These are phyloP conservation scores for Electrona antarctica DNA, from an alignment of 2,113 vertebrate genomes.

Conservation along the genomic window DNA sequence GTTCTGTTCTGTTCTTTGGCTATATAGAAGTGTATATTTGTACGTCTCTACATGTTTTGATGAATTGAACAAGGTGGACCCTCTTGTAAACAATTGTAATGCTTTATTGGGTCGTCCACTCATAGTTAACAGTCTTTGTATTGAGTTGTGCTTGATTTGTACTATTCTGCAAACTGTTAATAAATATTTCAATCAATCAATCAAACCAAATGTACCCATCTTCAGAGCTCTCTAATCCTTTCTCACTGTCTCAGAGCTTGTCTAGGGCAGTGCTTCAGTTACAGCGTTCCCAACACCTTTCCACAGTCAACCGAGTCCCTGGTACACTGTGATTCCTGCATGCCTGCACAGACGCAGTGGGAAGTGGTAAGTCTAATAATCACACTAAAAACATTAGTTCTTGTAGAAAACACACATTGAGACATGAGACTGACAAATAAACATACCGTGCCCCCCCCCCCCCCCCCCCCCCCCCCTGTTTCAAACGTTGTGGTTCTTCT, in stretches of 20 bases:
- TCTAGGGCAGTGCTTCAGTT: slow-evolving; percentile 98
- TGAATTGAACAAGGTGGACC: no score
- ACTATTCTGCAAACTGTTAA: no score
- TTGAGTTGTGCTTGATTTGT: no score
- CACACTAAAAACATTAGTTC: slow-evolving; percentile 30
- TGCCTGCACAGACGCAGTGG: slow-evolving; percentile 96
- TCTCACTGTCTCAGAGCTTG: slow-evolving; percentile 85
- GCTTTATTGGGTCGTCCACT: no score
- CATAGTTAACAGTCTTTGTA: no score
- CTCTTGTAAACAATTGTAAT: no score
- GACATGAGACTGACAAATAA: slow-evolving; percentile 14
- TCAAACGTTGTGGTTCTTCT: slow-evolving; percentile 1
- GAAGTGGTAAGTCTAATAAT: slow-evolving; percentile 91
- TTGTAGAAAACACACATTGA: slow-evolving; percentile 37
- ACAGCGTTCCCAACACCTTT: slow-evolving; percentile 99
- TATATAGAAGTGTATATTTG: no score
- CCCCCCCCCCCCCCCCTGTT: not conserved
- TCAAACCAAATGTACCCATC: no score
- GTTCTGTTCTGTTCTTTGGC: no score
- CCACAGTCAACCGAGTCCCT: slow-evolving; percentile 97
- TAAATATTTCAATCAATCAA: no score
- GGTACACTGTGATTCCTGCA: slow-evolving; percentile 98
- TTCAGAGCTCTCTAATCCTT: slow-evolving; percentile 22
- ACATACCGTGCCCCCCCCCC: no score
- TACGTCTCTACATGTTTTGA: no score